Conservation (phyloP, 2,888 invertebrate genomes). For the Macropis europaea region DNA sequence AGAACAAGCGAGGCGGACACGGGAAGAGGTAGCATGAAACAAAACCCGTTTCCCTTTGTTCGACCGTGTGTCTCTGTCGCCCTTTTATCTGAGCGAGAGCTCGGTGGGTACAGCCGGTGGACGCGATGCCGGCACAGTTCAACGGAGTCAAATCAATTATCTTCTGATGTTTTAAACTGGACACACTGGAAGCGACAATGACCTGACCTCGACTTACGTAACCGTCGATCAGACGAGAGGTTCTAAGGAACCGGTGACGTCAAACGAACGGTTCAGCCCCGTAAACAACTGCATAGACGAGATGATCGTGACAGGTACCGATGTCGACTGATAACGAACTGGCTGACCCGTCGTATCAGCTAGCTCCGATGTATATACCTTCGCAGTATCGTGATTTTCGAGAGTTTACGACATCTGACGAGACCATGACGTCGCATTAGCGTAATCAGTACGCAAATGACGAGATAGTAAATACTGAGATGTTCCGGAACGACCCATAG, state of each 20-base stretch:
- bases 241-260: conserved; percentile 24
- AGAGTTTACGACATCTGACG: too few species aligned
- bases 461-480: too few species aligned
- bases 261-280: conserved; percentile 29
- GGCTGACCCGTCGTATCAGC: background rate
- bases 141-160: background rate
- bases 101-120: background rate
- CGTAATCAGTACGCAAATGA: too few species aligned
- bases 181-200: conserved; percentile 7
- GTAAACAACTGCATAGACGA: conserved; percentile 13
- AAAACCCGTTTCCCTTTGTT: conserved; percentile 2
- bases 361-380: too few species aligned
- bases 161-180: background rate
- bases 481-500: too few species aligned
- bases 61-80: background rate
- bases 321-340: background rate
- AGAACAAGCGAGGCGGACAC: background rate
- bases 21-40: conserved; percentile 7
- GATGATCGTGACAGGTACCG: background rate
- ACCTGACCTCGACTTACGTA: conserved; percentile 10
- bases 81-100: background rate
- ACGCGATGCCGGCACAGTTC: too few species aligned
- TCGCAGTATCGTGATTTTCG: too few species aligned
- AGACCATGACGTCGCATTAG: too few species aligned
- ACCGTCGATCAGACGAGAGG: conserved; percentile 2